phyloP scores from a whole-genome alignment of 2,113 vertebrate species.

The Puffinus mauretanicus region DNA sequence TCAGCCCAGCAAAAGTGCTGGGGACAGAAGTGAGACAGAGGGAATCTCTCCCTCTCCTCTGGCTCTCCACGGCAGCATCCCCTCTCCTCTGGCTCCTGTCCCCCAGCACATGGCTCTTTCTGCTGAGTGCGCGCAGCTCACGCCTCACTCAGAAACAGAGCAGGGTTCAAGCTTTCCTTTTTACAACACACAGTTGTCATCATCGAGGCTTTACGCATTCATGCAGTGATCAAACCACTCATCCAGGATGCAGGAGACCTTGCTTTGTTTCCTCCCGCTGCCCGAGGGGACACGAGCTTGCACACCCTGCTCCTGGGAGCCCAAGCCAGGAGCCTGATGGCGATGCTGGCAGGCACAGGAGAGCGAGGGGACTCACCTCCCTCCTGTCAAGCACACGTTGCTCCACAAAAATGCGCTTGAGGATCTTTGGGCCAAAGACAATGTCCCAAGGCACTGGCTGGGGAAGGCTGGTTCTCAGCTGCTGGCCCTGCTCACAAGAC shows the following conservation, averaged over 20 bases:
- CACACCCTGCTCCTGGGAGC: too few relatives aligned
- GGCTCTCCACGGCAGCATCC: background rate
- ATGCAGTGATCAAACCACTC: rapidly evolving
- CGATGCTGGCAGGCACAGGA: background rate
- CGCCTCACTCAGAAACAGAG: background rate
- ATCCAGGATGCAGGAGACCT: background rate
- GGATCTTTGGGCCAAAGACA: background rate
- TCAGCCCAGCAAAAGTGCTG: background rate
- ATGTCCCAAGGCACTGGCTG: background rate
- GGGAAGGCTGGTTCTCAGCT: background rate
- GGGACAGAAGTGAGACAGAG: background rate
- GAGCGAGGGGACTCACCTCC: background rate
- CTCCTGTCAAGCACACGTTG: background rate
- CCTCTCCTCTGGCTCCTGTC: background rate
- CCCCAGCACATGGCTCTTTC: background rate
- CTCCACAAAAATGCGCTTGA: rapidly evolving
- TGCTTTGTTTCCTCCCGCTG: rapidly evolving
- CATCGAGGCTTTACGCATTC: rapidly evolving
- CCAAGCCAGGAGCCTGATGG: background rate
- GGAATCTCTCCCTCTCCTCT: background rate
- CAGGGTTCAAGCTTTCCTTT: background rate
- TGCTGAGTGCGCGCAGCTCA: rapidly evolving
- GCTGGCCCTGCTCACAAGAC: background rate
- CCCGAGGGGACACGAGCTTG: rapidly evolving
- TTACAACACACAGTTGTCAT: background rate